Conservation (phyloP, 2,113 vertebrate genomes). For the Pipra filicauda region DNA sequence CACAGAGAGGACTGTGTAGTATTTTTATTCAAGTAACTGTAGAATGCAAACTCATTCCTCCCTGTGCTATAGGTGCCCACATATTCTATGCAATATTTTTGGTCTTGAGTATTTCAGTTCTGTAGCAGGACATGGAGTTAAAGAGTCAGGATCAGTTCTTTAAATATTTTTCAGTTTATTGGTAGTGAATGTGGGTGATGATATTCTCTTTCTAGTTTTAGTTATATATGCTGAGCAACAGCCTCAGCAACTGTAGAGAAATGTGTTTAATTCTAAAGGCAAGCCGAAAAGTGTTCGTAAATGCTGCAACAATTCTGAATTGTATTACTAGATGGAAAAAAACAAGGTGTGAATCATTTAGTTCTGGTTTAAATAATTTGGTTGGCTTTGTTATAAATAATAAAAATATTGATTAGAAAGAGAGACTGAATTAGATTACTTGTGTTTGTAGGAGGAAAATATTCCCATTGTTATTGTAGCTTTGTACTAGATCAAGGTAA, state of each 20-base stretch:
- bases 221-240: not conserved
- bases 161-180: not conserved
- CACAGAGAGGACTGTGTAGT: not conserved
- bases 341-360: not conserved
- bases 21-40: not conserved
- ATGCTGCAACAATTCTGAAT: not conserved
- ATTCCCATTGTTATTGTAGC: not conserved
- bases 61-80: not conserved
- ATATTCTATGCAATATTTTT: not conserved
- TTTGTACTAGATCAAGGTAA: not conserved
- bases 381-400: not conserved
- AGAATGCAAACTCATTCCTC: not conserved
- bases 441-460: constrained; percentile 12
- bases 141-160: not conserved
- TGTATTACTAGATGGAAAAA: not conserved
- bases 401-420: not conserved
- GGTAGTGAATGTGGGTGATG: not conserved
- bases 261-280: not conserved
- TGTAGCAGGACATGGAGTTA: not conserved
- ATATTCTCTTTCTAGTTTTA: not conserved
- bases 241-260: not conserved
- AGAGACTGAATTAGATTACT: not conserved
- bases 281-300: not conserved
- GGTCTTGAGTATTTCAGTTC: not conserved
- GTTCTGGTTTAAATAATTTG: constrained; percentile 10